Evolutionary conservation across 2,888 invertebrate genomes (phyloP), one percentile per base, ranked within the genome.

Genomic region (Tipula helvola): DNA sequence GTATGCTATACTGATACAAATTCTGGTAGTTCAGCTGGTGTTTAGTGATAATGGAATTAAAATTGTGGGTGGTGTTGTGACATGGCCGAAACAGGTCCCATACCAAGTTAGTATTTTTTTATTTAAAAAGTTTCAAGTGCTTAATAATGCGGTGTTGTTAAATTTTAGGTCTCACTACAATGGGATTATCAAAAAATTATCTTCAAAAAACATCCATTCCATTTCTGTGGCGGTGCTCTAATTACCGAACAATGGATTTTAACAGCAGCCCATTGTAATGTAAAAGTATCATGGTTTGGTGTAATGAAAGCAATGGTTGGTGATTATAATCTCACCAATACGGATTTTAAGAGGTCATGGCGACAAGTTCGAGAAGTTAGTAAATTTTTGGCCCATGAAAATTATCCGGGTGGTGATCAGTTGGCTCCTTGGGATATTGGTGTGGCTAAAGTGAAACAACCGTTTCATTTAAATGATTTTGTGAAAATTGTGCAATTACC

Each of bases 401-500:
- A 86, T 8, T 86, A 86, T 86, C 86, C 86, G 36, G 86, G 86
- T 28, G 44, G 47, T 28, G 47, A 44, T 52, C n/a, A 44, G 0
- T 36, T 86, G 8, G 36, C 28, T 0, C 86, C 86, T 0, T 44
- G 36, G 10, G 86, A 86, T 47, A 28, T 86, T 28, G 86, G 44
- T 28, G 42, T 86, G 12, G 36, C n/a, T 5, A 86, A 44, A 86
- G 18, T 86, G 0, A 47, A 47, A 12, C 7, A 36, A 44, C 86
- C 86, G 12, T 86, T 86, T 86, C 8, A 28, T 44, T 86, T 86
- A 36, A 86, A 86, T n/a, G 86, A 86, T 44, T 42, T n/a, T 86
- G 86, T 86, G 12, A 18, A 86, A 86, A 36, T 47, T 18, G 47
- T 86, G 3, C 2, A 3, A 47, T 36, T 86, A 28, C 86, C 86